These are phyloP conservation scores for Acromyrmex echinatior DNA, from an alignment of 1,140 invertebrate species.

Conservation along the genomic window DNA sequence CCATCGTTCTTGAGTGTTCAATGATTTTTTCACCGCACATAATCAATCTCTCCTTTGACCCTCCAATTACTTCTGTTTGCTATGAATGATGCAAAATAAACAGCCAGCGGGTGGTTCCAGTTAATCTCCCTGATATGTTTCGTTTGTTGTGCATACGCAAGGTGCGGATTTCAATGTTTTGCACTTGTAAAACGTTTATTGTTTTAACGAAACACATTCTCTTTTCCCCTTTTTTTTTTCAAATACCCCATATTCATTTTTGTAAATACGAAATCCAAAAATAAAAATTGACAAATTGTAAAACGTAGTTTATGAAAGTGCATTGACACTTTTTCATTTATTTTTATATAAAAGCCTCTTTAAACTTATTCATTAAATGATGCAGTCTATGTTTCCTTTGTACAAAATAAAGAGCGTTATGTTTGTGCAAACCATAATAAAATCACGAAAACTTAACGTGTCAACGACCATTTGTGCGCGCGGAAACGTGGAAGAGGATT, in stretches of 20 bases:
- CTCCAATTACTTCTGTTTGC: slow-evolving; percentile 37
- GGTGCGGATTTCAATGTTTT: neutral
- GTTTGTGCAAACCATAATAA: neutral
- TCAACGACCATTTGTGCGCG: neutral
- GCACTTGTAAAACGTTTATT: neutral
- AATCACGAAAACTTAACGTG: neutral
- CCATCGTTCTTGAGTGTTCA: slow-evolving; percentile 23
- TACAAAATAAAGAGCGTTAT: neutral
- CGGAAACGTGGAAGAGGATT: neutral
- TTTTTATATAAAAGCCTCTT: slow-evolving; percentile 18
- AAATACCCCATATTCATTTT: neutral
- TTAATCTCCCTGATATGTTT: slow-evolving; percentile 11
- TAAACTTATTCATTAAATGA: neutral
- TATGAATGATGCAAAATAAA: slow-evolving; percentile 51
- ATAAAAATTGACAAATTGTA: slow-evolving; percentile 15
- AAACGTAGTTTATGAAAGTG: neutral
- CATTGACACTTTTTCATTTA: neutral
- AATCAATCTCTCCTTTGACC: slow-evolving; percentile 42
- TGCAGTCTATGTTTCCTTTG: neutral
- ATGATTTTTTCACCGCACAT: slow-evolving; percentile 52
- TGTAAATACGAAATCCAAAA: neutral
- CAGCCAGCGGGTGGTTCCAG: neutral
- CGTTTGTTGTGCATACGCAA: slow-evolving; percentile 4
- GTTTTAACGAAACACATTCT: slow-evolving; percentile 1
- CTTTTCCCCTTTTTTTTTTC: neutral